phyloP scores from a whole-genome alignment of 1,140 invertebrate species.

The Harlomillsia oculata region DNA sequence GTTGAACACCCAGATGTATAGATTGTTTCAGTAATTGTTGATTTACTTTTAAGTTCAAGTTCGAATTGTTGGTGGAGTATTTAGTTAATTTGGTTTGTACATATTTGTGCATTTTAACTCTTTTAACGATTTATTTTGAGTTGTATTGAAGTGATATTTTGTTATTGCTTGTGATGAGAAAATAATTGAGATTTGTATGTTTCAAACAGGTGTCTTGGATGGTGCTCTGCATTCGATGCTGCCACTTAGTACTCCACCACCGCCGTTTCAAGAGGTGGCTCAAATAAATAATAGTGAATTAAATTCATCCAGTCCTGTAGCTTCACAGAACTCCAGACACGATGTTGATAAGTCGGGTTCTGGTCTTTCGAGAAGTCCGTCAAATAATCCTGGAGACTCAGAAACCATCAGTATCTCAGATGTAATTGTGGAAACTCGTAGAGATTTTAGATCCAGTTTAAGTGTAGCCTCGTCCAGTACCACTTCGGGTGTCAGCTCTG shows the following conservation, averaged over 20 bases:
- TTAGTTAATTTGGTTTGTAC: too few relatives aligned
- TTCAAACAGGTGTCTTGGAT: constrained; percentile 20
- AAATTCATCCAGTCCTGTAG: constrained; percentile 9
- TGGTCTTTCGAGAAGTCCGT: constrained; percentile 1
- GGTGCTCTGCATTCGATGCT: constrained; percentile 9
- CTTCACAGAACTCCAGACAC: constrained; percentile 15
- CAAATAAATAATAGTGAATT: constrained; percentile 2
- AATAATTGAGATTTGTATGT: background rate
- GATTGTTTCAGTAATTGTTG: too few relatives aligned
- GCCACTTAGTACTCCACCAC: constrained; percentile 17
- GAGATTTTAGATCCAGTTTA: constrained; percentile 53
- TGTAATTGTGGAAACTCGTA: constrained; percentile 48
- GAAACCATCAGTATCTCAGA: constrained; percentile 45
- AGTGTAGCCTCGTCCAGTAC: constrained; percentile 54
- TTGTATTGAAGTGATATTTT: background rate
- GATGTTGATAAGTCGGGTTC: constrained; percentile 1
- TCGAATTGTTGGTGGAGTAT: too few relatives aligned
- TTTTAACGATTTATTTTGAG: background rate
- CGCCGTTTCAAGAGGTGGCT: constrained; percentile 20
- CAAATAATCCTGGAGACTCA: constrained; percentile 8
- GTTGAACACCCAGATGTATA: too few relatives aligned
- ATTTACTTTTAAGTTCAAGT: too few relatives aligned
- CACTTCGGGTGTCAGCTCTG: constrained; percentile 42
- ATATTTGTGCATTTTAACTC: too few relatives aligned
- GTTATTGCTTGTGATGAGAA: background rate